Conservation (phyloP, 2,888 invertebrate genomes). For the Melanostoma scalare region DNA sequence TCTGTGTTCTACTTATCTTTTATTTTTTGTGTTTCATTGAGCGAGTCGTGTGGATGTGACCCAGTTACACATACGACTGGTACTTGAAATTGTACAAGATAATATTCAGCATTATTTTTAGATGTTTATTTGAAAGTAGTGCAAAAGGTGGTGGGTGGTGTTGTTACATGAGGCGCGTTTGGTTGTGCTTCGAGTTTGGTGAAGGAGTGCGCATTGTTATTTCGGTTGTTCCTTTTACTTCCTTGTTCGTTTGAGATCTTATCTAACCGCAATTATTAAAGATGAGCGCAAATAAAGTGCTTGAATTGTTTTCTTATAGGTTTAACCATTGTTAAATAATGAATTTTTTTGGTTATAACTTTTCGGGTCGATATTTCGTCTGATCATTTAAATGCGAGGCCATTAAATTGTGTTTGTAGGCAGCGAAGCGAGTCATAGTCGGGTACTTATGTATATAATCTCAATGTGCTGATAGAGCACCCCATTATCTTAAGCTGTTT, state of each 20-base stretch:
- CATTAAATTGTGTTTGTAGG: too few species aligned
- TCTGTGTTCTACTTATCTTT: slow-evolving; percentile 34
- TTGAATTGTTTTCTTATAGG: too few species aligned
- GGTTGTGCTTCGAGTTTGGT: slow-evolving; percentile 32
- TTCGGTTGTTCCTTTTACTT: slow-evolving; percentile 26
- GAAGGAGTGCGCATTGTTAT: slow-evolving; percentile 44
- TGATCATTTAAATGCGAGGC: too few species aligned
- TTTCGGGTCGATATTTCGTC: too few species aligned
- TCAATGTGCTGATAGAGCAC: too few species aligned
- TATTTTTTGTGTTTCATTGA: slow-evolving; percentile 35
- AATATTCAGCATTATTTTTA: slow-evolving; percentile 55
- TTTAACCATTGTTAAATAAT: too few species aligned
- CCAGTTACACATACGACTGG: slow-evolving; percentile 54
- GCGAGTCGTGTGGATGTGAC: slow-evolving; percentile 65
- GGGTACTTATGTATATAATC: too few species aligned
- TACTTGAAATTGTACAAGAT: slow-evolving; percentile 38
- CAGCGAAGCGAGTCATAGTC: too few species aligned
- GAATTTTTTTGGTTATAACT: too few species aligned
- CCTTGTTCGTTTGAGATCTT: slow-evolving; percentile 21
- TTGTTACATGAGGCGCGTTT: slow-evolving; percentile 10
- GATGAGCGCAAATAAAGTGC: background rate
- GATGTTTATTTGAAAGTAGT: slow-evolving; percentile 44
- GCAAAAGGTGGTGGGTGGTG: background rate
- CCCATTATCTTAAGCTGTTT: too few species aligned
- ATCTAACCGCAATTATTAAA: slow-evolving; percentile 1